Evolutionary conservation across 2,113 vertebrate genomes (phyloP).

Genomic region (Labrus mixtus): DNA sequence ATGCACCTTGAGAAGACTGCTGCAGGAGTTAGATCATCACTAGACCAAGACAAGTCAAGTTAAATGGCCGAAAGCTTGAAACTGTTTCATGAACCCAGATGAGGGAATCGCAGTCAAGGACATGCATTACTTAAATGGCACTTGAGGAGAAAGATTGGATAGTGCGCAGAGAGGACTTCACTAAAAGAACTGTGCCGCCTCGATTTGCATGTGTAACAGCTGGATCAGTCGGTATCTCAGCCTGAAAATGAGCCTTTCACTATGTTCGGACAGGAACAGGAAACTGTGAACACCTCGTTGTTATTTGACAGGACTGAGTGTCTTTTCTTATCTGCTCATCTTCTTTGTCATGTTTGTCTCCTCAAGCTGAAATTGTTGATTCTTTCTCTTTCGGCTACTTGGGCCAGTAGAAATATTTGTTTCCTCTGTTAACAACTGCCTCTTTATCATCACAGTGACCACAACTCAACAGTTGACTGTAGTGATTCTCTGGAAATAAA

Average conservation of each 20-base stretch:
- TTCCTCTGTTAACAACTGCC: neutral
- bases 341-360: constrained; percentile 9
- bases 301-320: constrained; percentile 44
- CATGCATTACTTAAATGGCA: constrained; percentile 39
- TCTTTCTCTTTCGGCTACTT: constrained; percentile 15
- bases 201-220: constrained; percentile 67
- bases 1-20: constrained; percentile 27
- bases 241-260: constrained; percentile 45
- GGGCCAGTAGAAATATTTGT: constrained; percentile 25
- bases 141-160: constrained; percentile 36
- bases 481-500: constrained; percentile 26
- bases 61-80: constrained; percentile 35
- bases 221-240: constrained; percentile 51
- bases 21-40: constrained; percentile 27
- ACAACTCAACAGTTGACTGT: constrained; percentile 24
- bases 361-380: constrained; percentile 10
- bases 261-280: constrained; percentile 39
- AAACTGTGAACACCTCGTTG: constrained; percentile 56
- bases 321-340: constrained; percentile 41
- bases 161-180: constrained; percentile 33
- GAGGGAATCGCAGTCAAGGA: constrained; percentile 40
- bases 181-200: constrained; percentile 36
- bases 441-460: constrained; percentile 20
- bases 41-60: constrained; percentile 33
- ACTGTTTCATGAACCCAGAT: constrained; percentile 34